Evolutionary conservation across 2,797 vertebrate genomes (phyloP).

Genomic region (Rhincodon typus): DNA sequence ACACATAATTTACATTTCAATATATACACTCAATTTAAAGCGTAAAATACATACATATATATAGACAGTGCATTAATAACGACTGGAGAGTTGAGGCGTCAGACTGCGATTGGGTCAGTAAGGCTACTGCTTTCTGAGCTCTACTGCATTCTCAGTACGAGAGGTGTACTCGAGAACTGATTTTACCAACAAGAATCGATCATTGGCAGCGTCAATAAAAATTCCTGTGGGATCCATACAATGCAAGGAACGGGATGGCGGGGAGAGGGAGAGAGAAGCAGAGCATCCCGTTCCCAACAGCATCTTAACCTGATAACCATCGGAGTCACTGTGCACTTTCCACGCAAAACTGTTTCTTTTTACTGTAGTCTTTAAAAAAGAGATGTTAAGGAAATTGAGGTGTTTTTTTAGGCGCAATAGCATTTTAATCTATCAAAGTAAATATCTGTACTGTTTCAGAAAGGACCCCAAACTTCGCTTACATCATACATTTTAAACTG

Average conservation of each 20-base stretch:
- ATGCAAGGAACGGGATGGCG: neutral
- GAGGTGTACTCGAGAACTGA: neutral
- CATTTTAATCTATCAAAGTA: neutral
- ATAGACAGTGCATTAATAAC: constrained; percentile 64
- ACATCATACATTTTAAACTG: neutral
- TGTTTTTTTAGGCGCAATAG: neutral
- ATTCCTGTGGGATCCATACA: neutral
- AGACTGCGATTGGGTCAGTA: neutral
- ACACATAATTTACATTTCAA: constrained; percentile 75
- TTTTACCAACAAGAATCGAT: neutral
- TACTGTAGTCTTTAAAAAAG: neutral
- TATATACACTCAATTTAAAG: constrained; percentile 77
- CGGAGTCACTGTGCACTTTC: neutral
- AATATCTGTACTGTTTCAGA: neutral
- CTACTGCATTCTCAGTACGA: neutral
- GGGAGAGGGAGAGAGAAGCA: neutral
- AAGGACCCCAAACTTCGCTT: too few species aligned
- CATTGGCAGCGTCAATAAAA: neutral
- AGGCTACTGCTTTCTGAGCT: neutral
- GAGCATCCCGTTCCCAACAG: neutral
- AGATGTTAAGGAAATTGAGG: neutral
- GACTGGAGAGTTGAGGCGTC: neutral
- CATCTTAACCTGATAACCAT: neutral
- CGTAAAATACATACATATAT: constrained; percentile 55
- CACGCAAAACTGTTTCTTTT: neutral